These are phyloP conservation scores for Nomada flava DNA, from an alignment of 2,888 invertebrate species.

Conservation along the genomic window DNA sequence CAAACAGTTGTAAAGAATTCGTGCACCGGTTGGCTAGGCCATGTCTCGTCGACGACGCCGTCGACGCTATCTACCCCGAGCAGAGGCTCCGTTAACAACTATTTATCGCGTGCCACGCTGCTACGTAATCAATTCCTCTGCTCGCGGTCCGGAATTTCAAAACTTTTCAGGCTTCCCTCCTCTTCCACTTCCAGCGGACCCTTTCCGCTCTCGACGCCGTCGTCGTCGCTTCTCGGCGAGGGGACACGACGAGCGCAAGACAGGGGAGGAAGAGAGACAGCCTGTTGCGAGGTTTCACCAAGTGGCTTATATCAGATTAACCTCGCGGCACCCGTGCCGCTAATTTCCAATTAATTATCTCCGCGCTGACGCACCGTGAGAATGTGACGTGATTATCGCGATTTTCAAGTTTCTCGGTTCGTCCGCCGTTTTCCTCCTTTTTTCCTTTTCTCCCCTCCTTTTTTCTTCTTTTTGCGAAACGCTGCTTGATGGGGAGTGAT, in stretches of 20 bases:
- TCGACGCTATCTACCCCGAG: conserved; percentile 77
- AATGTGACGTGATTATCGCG: conserved; percentile 71
- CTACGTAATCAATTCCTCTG: conserved; percentile 78
- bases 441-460: too few relatives aligned
- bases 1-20: conserved; percentile 83
- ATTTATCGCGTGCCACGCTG: conserved; percentile 75
- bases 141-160: conserved; percentile 70
- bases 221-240: conserved; percentile 6
- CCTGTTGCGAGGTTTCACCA: conserved; percentile 67
- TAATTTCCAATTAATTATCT: conserved; percentile 74
- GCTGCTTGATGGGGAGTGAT: conserved; percentile 2
- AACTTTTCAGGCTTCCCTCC: conserved; percentile 69
- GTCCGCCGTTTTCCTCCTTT: neutral
- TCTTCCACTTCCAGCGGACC: conserved; percentile 40
- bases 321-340: conserved; percentile 58
- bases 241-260: conserved; percentile 8
- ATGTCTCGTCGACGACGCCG: conserved; percentile 48
- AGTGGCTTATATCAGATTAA: conserved; percentile 72
- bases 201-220: conserved; percentile 17
- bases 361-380: conserved; percentile 68
- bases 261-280: conserved; percentile 23
- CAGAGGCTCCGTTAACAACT: conserved; percentile 77
- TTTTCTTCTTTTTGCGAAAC: neutral
- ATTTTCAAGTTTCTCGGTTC: conserved; percentile 48
- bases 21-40: conserved; percentile 55